A percentile compares a stretch with the other conserved stretches of the same genome.
Evolutionary conservation across 1,140 invertebrate genomes (phyloP).

Genomic region (Eulimnadia texana): DNA sequence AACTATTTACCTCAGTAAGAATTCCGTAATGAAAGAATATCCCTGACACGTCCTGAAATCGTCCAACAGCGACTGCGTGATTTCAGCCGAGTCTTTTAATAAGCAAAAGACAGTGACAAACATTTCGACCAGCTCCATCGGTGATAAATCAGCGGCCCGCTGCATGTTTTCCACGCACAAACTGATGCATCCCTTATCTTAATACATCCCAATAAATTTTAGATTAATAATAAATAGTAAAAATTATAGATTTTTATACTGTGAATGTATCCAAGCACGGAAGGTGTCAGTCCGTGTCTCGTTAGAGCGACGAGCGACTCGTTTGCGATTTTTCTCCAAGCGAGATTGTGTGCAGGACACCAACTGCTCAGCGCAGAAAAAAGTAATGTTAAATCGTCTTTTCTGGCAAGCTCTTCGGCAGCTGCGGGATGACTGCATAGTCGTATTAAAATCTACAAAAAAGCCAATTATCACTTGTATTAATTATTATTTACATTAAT

Average conservation of each 20-base stretch:
- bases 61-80: conserved; percentile 83
- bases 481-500: no score
- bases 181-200: conserved; percentile 87
- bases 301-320: conserved; percentile 93
- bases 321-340: conserved; percentile 92
- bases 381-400: conserved; percentile 87
- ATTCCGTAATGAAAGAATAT: conserved; percentile 86
- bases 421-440: conserved; percentile 82
- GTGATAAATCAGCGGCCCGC: conserved; percentile 68
- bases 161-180: conserved; percentile 96
- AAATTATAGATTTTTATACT: conserved; percentile 46
- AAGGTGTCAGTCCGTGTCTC: conserved; percentile 76
- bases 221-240: neutral
- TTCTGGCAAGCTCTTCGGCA: conserved; percentile 87
- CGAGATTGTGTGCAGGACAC: conserved; percentile 79
- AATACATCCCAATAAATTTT: conserved; percentile 28
- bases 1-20: conserved; percentile 66
- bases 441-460: no score
- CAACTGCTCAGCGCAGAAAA: conserved; percentile 93
- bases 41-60: conserved; percentile 90
- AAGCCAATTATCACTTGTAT: no score
- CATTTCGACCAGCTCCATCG: conserved; percentile 95
- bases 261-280: conserved; percentile 92
- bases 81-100: conserved; percentile 94
- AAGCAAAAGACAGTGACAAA: conserved; percentile 97